Percentiles rank a stretch among this genome's conserved stretches.
Conservation (phyloP, 2,888 invertebrate species). For the Lingula anatina region DNA sequence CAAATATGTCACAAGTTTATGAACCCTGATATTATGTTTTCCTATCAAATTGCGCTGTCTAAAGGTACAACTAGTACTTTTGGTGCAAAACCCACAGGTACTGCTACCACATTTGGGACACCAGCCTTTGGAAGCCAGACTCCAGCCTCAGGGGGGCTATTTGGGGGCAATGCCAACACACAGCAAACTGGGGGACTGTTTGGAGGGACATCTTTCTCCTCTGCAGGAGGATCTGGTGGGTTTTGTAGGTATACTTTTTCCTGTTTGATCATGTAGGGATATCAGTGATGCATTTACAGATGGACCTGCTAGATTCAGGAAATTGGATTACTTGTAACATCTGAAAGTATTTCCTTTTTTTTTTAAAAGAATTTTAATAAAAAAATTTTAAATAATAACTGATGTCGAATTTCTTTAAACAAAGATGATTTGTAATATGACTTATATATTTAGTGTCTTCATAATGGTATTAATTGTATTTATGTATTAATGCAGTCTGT, state of each 20-base stretch:
- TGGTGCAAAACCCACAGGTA: neutral
- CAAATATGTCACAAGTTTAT: too few relatives aligned
- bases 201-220: slow-evolving; percentile 6
- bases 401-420: too few relatives aligned
- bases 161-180: slow-evolving; percentile 17
- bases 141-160: slow-evolving; percentile 18
- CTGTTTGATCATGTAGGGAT: neutral
- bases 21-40: too few relatives aligned
- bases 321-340: neutral
- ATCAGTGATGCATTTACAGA: neutral
- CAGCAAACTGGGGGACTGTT: slow-evolving; percentile 14
- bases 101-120: slow-evolving; percentile 7
- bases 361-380: too few relatives aligned
- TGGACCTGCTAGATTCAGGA: neutral
- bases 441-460: too few relatives aligned
- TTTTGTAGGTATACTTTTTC: slow-evolving; percentile 17
- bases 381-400: too few relatives aligned
- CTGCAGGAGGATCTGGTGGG: slow-evolving; percentile 8
- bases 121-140: slow-evolving; percentile 7
- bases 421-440: too few relatives aligned
- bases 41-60: too few relatives aligned
- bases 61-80: slow-evolving; percentile 2
- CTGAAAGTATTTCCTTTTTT: too few relatives aligned
- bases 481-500: too few relatives aligned
- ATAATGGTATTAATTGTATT: too few relatives aligned